phyloP scores from a whole-genome alignment of 1,140 invertebrate species.

The Pogonomyrmex barbatus region DNA sequence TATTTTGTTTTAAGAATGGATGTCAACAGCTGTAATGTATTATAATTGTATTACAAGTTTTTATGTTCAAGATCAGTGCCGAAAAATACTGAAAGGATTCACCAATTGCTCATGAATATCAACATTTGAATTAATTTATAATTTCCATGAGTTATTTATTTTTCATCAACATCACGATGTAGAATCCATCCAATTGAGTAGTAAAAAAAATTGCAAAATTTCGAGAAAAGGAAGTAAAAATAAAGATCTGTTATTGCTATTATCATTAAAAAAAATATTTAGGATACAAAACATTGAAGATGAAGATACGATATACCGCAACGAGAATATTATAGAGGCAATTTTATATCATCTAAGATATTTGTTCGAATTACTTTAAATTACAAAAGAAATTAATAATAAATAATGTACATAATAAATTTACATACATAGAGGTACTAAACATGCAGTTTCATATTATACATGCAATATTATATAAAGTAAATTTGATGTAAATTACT shows the following conservation, averaged over 20 bases:
- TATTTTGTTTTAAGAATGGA: constrained; percentile 62
- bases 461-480: constrained; percentile 11
- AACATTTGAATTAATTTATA: neutral
- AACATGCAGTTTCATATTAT: constrained; percentile 42
- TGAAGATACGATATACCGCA: neutral
- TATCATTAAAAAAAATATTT: constrained; percentile 3
- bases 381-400: neutral
- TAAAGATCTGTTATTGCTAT: neutral
- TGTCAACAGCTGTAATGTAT: neutral
- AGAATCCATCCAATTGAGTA: neutral
- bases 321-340: neutral
- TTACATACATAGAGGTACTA: constrained; percentile 22
- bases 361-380: constrained; percentile 12
- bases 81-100: neutral
- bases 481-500: constrained; percentile 13
- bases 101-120: neutral
- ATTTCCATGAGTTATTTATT: neutral
- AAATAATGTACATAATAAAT: constrained; percentile 28
- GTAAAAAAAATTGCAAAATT: neutral
- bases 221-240: neutral
- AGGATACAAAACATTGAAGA: neutral
- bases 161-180: constrained; percentile 17
- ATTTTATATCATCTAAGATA: neutral
- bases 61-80: constrained; percentile 19
- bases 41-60: constrained; percentile 23